These are phyloP conservation scores for Dioctria linearis DNA, from an alignment of 2,888 invertebrate species.

Conservation along the genomic window DNA sequence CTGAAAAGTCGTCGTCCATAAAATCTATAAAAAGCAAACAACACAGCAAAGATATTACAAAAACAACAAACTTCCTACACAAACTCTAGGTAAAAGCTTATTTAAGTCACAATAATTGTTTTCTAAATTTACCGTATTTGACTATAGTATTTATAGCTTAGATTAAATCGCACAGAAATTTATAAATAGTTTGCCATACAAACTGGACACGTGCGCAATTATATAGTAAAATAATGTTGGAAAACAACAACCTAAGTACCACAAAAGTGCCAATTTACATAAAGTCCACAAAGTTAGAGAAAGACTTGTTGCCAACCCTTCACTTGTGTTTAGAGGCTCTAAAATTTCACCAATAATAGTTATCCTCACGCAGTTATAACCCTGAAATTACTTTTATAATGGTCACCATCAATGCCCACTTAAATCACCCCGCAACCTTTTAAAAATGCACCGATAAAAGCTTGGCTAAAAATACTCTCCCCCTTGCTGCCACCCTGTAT, in stretches of 20 bases:
- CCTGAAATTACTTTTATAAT: not conserved
- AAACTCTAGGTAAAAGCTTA: not conserved
- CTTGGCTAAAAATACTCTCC: not conserved
- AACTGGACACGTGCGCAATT: not conserved
- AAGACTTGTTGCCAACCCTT: not conserved
- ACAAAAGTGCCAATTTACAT: not conserved
- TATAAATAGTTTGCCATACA: not conserved
- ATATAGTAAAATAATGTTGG: too few relatives aligned
- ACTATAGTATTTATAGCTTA: not conserved
- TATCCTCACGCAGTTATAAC: not conserved
- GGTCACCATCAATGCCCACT: not conserved
- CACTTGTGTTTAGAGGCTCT: not conserved
- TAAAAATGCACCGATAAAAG: conserved; percentile 6
- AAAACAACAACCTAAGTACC: not conserved
- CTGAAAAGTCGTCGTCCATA: too few relatives aligned
- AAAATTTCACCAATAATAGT: not conserved
- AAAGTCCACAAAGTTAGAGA: too few relatives aligned
- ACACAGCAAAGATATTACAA: not conserved
- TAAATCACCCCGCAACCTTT: not conserved
- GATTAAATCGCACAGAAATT: too few relatives aligned
- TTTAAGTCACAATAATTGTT: not conserved
- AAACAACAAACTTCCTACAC: not conserved
- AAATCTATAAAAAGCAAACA: not conserved
- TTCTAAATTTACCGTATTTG: not conserved
- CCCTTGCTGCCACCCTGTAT: not conserved